A percentile compares a stretch with the other conserved stretches of the same genome.
phyloP scores from a whole-genome alignment of 2,797 vertebrate species.

The Luscinia luscinia region DNA sequence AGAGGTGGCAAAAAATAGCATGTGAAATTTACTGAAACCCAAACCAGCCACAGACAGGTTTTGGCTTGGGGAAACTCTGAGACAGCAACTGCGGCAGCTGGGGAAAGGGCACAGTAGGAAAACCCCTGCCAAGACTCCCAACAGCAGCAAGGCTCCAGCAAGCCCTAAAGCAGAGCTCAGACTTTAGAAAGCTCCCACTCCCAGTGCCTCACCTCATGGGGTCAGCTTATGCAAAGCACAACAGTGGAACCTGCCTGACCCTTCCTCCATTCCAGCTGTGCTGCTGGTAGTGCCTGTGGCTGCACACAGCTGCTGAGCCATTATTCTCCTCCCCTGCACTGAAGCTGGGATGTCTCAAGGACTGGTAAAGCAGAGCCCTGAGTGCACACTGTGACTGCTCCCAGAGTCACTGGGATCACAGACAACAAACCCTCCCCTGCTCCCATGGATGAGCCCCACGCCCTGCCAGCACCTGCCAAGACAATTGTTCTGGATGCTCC shows the following conservation, averaged over 20 bases:
- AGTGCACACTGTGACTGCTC: neutral
- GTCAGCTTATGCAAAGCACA: neutral
- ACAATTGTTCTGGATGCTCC: neutral
- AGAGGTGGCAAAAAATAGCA: neutral
- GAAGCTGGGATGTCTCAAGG: neutral
- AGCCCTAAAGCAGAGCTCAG: neutral
- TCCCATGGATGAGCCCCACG: fast-evolving
- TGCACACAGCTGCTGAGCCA: neutral
- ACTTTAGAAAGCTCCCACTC: neutral
- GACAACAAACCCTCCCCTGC: neutral
- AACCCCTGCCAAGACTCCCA: neutral
- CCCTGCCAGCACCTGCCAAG: neutral
- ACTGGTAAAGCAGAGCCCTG: neutral
- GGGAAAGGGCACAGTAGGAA: neutral
- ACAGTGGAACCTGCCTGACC: neutral
- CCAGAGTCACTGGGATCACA: neutral
- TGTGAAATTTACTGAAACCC: neutral
- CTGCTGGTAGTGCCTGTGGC: neutral
- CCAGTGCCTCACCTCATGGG: neutral
- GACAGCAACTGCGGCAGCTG: neutral
- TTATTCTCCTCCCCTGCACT: neutral
- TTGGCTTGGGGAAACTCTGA: neutral
- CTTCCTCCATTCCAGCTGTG: fast-evolving
- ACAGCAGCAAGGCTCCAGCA: neutral
- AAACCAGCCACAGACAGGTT: neutral